Percentiles rank a stretch among this genome's conserved stretches.
phyloP scores from a whole-genome alignment of 2,797 vertebrate genomes.

The Coreius guichenoti region DNA sequence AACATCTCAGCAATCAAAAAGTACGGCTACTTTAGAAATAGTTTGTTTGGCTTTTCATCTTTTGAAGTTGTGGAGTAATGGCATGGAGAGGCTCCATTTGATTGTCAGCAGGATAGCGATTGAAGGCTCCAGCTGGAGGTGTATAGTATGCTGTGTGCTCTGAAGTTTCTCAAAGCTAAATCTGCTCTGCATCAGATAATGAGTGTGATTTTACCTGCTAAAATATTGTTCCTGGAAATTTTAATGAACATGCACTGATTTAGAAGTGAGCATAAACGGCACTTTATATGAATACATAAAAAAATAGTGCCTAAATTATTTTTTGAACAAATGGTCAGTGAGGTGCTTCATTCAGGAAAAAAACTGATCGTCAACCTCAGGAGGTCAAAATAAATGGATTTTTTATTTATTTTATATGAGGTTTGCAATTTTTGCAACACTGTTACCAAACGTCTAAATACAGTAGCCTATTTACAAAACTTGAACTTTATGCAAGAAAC shows the following conservation, averaged over 20 bases:
- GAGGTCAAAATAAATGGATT: slow-evolving; percentile 16
- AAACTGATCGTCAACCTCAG: not conserved
- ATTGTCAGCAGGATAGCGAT: slow-evolving; percentile 56
- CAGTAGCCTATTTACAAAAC: not conserved
- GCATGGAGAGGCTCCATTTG: slow-evolving; percentile 50
- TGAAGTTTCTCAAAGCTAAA: slow-evolving; percentile 49
- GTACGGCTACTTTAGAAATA: slow-evolving; percentile 36
- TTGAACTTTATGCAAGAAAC: not conserved
- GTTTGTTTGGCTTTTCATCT: slow-evolving; percentile 55
- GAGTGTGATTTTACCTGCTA: slow-evolving; percentile 12
- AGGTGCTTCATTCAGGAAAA: slow-evolving; percentile 5
- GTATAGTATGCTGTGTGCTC: slow-evolving; percentile 45
- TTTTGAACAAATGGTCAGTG: not conserved
- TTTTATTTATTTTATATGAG: slow-evolving; percentile 23
- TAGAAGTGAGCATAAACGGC: not conserved
- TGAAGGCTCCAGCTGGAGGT: slow-evolving; percentile 54
- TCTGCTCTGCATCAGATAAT: slow-evolving; percentile 47
- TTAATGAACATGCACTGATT: slow-evolving; percentile 1
- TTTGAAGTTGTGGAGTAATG: slow-evolving; percentile 59
- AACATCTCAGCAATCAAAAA: slow-evolving; percentile 50
- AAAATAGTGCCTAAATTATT: not conserved
- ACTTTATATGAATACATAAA: not conserved
- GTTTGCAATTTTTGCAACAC: slow-evolving; percentile 15
- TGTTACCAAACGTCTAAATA: slow-evolving; percentile 24
- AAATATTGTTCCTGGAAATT: slow-evolving; percentile 29